Conservation (phyloP, 64 coral and sea anemone species). For the Stylophora pistillata region DNA sequence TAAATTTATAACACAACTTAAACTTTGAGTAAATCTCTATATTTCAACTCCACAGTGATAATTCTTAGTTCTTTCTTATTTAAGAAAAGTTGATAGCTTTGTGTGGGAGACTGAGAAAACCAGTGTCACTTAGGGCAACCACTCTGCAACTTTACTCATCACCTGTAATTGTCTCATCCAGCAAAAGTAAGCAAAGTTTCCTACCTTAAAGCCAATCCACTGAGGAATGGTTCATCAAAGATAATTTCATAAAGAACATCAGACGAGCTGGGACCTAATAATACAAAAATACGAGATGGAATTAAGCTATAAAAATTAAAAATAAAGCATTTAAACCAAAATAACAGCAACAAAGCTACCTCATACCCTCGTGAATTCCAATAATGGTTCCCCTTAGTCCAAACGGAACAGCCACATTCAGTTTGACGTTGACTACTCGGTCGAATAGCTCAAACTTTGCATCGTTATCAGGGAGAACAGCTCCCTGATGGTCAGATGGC, state of each 20-base stretch:
- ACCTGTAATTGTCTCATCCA: background rate
- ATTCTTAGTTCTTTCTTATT: too few relatives aligned
- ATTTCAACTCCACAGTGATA: too few relatives aligned
- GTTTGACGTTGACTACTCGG: conserved; percentile 90
- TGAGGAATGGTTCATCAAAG: conserved; percentile 57
- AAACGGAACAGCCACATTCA: conserved; percentile 78
- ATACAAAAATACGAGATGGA: background rate
- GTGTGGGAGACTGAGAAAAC: too few relatives aligned
- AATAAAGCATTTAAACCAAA: too few relatives aligned
- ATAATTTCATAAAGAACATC: conserved; percentile 57
- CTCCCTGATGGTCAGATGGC: conserved; percentile 81
- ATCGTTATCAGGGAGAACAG: conserved; percentile 72
- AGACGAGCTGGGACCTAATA: conserved; percentile 20
- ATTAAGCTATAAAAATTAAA: too few relatives aligned
- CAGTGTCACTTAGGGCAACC: too few relatives aligned
- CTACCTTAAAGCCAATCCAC: conserved; percentile 50
- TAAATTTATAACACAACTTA: too few relatives aligned
- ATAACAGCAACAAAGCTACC: background rate
- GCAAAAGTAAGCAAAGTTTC: background rate
- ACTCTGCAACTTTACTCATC: too few relatives aligned
- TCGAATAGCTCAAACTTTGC: conserved; percentile 93
- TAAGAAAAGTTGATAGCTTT: too few relatives aligned
- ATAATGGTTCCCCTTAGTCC: conserved; percentile 88
- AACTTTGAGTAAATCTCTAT: too few relatives aligned
- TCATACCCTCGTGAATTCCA: conserved; percentile 85